These are phyloP conservation scores for Coregonus ussuriensis DNA, from an alignment of 2,797 vertebrate species.

Conservation along the genomic window DNA sequence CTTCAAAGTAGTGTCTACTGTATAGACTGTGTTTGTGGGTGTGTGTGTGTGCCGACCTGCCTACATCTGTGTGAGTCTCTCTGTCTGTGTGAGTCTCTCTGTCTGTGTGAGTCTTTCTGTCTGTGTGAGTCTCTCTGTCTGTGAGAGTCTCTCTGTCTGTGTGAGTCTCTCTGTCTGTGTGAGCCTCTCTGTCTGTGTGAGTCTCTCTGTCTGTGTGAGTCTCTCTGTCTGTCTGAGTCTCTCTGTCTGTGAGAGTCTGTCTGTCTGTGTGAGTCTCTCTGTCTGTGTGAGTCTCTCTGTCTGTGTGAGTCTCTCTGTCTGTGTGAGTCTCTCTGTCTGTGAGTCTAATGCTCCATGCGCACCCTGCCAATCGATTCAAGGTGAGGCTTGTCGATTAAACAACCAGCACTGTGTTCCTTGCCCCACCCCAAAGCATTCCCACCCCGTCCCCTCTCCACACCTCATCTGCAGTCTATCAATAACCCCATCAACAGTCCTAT, in stretches of 20 bases:
- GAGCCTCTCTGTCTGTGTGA: neutral
- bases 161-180: neutral
- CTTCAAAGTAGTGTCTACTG: neutral
- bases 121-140: neutral
- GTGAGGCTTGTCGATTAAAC: conserved; percentile 78
- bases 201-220: conserved; percentile 46
- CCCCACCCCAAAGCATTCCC: conserved; percentile 65
- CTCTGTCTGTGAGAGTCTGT: too few relatives aligned
- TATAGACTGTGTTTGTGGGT: conserved; percentile 20
- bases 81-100: neutral
- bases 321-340: neutral
- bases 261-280: conserved; percentile 47
- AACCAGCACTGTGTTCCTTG: conserved; percentile 72
- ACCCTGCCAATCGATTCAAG: conserved; percentile 72
- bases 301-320: too few relatives aligned
- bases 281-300: neutral
- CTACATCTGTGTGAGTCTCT: conserved; percentile 51
- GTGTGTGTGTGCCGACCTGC: conserved; percentile 53
- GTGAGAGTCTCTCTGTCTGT: neutral
- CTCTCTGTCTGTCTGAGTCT: neutral
- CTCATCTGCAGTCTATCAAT: conserved; percentile 75
- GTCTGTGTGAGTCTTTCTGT: too few relatives aligned
- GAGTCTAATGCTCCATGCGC: conserved; percentile 5
- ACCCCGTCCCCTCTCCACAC: conserved; percentile 36
- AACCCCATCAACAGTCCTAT: conserved; percentile 68